phyloP scores from a whole-genome alignment of 2,888 invertebrate genomes.

The Hirtodrosophila alboralis region DNA sequence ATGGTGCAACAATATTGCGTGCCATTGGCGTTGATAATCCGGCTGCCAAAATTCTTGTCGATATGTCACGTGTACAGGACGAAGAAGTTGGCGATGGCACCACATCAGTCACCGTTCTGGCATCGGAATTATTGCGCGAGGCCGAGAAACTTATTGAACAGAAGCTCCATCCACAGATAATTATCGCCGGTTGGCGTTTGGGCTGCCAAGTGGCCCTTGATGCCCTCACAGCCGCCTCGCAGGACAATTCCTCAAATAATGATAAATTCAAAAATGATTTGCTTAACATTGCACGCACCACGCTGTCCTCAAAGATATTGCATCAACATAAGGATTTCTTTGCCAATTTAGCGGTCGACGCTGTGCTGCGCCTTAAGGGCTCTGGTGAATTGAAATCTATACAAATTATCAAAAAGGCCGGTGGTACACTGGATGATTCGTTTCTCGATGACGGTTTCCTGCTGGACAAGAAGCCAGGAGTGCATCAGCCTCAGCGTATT shows the following conservation, averaged over 20 bases:
- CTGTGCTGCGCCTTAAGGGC: conserved; percentile 96
- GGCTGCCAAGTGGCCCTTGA: conserved; percentile 93
- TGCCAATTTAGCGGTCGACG: conserved; percentile 96
- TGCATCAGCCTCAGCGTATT: conserved; percentile 96
- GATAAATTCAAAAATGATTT: conserved; percentile 93
- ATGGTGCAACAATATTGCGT: conserved; percentile 99
- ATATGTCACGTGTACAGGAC: conserved; percentile 99
- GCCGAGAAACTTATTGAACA: conserved; percentile 97
- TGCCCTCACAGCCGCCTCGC: conserved; percentile 91
- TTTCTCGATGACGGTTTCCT: conserved; percentile 98
- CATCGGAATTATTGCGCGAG: conserved; percentile 96
- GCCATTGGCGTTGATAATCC: conserved; percentile 99
- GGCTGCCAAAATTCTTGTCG: conserved; percentile 99
- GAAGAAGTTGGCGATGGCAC: conserved; percentile 99
- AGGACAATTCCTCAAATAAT: conserved; percentile 92
- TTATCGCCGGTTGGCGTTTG: conserved; percentile 97
- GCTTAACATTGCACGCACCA: conserved; percentile 98
- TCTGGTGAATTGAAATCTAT: conserved; percentile 97
- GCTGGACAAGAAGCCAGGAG: conserved; percentile 97
- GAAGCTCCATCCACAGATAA: conserved; percentile 99
- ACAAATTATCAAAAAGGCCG: conserved; percentile 98
- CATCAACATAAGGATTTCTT: conserved; percentile 99
- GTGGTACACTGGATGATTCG: conserved; percentile 96
- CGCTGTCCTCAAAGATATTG: conserved; percentile 98
- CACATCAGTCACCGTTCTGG: conserved; percentile 97